Evolutionary conservation across 92 coral and sea anemone species (phyloP), one percentile per base, ranked within the genome.

Genomic region (Zoanthus solanderi): DNA sequence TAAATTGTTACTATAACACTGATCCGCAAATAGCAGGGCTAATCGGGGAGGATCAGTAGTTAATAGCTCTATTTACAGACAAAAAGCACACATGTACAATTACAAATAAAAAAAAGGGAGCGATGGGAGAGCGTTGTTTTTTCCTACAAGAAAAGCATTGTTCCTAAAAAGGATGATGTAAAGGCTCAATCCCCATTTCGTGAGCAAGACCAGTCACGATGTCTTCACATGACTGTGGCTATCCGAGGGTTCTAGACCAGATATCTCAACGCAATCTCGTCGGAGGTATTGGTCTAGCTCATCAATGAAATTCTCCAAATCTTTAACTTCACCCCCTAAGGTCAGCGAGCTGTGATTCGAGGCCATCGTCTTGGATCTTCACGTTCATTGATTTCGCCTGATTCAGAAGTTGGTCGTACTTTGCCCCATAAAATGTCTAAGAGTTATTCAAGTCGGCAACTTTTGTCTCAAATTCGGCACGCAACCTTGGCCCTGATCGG

Each of bases 211-310:
- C 65, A 31, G 72, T 34, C 2, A 79, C 92, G 45, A 84, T 85
- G 29, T 48, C 89, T 34, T 84, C 89, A 34, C 79, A 44, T 12
- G 87, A 23, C 45, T 46, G 30, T 46, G 30, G 28, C 61, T 61
- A 17, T 83, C 83, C 9, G 44, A 42, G 31, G 79, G 0, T 44
- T 68, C 7, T 12, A 83, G 53, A 17, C 91, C 91, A 13, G 91
- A 82, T 52, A 88, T 82, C 56, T 88, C 87, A 30, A 81, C 72
- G 53, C 91, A 88, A 63, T 88, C 87, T 28, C 91, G 34, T 56
- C 88, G 63, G 52, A 88, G 67, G 73, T 88, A 82, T 23, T 88
- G 91, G 23, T 84, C 91, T 5, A 88, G 32, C 42, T 88, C 91
- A 28, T 88, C 91, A 56, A 87, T 44, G 5, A 7, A 50, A 50